Evolutionary conservation across 2,888 invertebrate genomes (phyloP), one percentile per base, ranked within the genome.

Genomic region (Miltochrista miniata): DNA sequence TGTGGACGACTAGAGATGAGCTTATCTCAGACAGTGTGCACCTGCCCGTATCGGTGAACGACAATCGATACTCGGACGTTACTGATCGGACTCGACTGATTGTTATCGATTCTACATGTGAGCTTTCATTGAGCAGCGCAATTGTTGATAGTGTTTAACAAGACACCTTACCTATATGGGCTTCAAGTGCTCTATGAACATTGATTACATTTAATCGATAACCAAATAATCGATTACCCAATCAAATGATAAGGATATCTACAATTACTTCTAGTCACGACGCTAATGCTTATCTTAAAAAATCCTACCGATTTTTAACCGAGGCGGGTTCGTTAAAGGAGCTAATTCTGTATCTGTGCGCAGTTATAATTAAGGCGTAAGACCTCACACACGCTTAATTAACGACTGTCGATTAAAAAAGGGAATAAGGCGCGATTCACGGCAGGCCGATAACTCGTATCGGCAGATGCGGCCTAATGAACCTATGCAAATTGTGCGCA

Each of bases 381-480:
- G 85, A 85, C 85, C 85, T 83, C 85, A 85, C 85, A 80, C 85
- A 72, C 60, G 70, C 68, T 83, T 81, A 83, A 84, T 84, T 83
- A 83, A 83, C 73, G 74, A 72, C 64, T 67, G 72, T 60, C 64
- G 64, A 73, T 64, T 60, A 58, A 72, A 68, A 65, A 73, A 68
- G 70, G 61, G 62, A 59, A 46, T 56, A 59, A 59, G 61, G 63
- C 66, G 61, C 63, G 64, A 71, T 70, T 68, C 70, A 68, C 65
- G 65, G 64, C 61, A 60, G 57, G 56, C 51, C 61, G 70, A 70
- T 63, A 66, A 60, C 67, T 59, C 61, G 56, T 78, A 81, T 73
- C 73, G 57, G 59, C 58, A 69, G 60, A 66, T 65, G 51, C 59
- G 57, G 58, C 66, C 70, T 84, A 83, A 84, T 82, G 82, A 82